Evolutionary conservation across 2,888 invertebrate genomes (phyloP).

Genomic region (Shargacucullia verbasci): DNA sequence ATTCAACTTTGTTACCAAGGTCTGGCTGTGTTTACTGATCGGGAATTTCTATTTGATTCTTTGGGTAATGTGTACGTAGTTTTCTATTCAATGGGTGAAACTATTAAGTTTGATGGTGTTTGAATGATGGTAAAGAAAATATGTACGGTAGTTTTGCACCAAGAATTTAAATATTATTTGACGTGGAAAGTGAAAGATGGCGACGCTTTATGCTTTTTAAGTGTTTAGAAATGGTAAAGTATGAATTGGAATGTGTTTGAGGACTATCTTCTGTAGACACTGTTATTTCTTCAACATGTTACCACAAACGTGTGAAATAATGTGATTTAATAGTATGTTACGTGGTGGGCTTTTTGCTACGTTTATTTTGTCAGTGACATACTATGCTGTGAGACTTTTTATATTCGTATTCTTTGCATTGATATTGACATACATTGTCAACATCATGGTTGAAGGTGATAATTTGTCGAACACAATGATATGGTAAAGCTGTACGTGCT

Average conservation of each 20-base stretch:
- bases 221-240: constrained; percentile 38
- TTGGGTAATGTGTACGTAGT: constrained; percentile 61
- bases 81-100: constrained; percentile 64
- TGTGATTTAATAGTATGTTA: constrained; percentile 2
- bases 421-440: constrained; percentile 41
- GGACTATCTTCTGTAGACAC: too few species aligned
- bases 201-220: constrained; percentile 39
- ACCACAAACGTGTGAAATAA: constrained; percentile 15
- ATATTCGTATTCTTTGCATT: constrained; percentile 13
- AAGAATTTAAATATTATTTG: constrained; percentile 58
- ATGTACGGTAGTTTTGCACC: constrained; percentile 38
- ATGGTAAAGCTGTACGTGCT: constrained; percentile 51
- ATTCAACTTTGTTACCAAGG: constrained; percentile 68
- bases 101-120: constrained; percentile 55
- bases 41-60: constrained; percentile 71
- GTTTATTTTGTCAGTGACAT: too few species aligned
- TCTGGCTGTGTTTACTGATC: constrained; percentile 77
- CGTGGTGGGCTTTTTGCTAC: too few species aligned
- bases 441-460: constrained; percentile 49
- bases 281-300: too few species aligned
- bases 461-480: constrained; percentile 55
- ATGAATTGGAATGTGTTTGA: constrained; percentile 18
- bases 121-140: constrained; percentile 58
- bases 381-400: too few species aligned
- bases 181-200: constrained; percentile 61